Conservation (phyloP, 2,797 vertebrate genomes). For the Odontamblyopus rebecca region DNA sequence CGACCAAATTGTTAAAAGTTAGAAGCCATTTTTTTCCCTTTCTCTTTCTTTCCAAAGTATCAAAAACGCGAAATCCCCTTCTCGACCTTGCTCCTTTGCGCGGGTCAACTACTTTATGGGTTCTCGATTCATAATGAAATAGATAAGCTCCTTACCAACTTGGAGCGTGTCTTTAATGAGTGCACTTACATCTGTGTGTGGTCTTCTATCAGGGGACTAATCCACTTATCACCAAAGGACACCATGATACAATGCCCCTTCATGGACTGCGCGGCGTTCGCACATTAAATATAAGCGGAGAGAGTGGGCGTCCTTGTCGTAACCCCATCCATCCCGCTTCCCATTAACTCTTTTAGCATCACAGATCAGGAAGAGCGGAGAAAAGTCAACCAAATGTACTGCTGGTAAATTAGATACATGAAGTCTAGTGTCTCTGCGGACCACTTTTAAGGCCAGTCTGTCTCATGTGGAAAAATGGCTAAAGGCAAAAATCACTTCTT, state of each 20-base stretch:
- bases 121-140: conserved; percentile 38
- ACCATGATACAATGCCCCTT: conserved; percentile 27
- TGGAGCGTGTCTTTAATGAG: conserved; percentile 32
- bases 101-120: conserved; percentile 26
- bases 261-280: conserved; percentile 25
- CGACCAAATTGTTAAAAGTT: conserved; percentile 4
- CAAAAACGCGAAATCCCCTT: conserved; percentile 20
- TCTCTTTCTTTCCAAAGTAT: conserved; percentile 7
- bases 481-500: conserved; percentile 4
- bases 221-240: conserved; percentile 52
- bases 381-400: not conserved
- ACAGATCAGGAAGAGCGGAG: not conserved
- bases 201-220: conserved; percentile 41
- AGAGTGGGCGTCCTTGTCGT: conserved; percentile 27
- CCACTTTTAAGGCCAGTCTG: conserved; percentile 7
- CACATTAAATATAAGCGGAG: conserved; percentile 25
- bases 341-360: conserved; percentile 8
- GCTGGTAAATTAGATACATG: conserved; percentile 7
- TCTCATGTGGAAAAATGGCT: not conserved
- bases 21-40: not conserved
- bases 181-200: conserved; percentile 37
- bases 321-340: conserved; percentile 22
- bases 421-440: not conserved
- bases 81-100: conserved; percentile 20
- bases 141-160: conserved; percentile 39